Evolutionary conservation across 2,888 invertebrate species (phyloP).

Genomic region (Ptychoptera albimana): DNA sequence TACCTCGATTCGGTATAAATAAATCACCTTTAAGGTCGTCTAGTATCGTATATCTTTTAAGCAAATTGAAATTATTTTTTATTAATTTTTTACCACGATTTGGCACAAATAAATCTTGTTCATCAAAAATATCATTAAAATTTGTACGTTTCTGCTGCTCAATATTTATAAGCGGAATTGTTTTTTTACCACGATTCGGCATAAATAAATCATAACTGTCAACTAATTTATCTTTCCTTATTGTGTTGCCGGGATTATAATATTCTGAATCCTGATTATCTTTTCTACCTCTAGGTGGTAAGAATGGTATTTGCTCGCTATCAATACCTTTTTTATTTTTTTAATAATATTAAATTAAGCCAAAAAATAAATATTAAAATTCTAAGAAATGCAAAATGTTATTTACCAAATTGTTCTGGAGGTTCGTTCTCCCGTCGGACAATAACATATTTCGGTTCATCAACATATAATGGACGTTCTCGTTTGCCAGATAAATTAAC

Average conservation of each 20-base stretch:
- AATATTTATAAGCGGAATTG: too few species aligned
- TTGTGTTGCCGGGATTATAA: too few species aligned
- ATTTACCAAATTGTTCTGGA: conserved; percentile 5
- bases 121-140: background rate
- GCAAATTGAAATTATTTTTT: background rate
- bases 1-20: conserved; percentile 28
- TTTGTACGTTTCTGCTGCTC: background rate
- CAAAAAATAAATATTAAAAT: too few species aligned
- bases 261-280: too few species aligned
- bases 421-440: conserved; percentile 18
- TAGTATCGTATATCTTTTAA: too few species aligned
- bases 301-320: conserved; percentile 18
- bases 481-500: conserved; percentile 24
- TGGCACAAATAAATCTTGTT: conserved; percentile 6
- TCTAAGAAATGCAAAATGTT: too few species aligned
- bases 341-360: too few species aligned
- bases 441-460: conserved; percentile 25
- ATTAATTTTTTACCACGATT: conserved; percentile 6
- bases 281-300: conserved; percentile 25
- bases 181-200: conserved; percentile 27
- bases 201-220: conserved; percentile 25
- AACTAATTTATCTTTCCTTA: background rate
- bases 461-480: conserved; percentile 23
- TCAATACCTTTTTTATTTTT: conserved; percentile 8
- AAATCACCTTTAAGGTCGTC: conserved; percentile 18